Base-by-base conservation (phyloP, 2,113 vertebrate species). In the Phrynosoma blainvillii region DNA sequence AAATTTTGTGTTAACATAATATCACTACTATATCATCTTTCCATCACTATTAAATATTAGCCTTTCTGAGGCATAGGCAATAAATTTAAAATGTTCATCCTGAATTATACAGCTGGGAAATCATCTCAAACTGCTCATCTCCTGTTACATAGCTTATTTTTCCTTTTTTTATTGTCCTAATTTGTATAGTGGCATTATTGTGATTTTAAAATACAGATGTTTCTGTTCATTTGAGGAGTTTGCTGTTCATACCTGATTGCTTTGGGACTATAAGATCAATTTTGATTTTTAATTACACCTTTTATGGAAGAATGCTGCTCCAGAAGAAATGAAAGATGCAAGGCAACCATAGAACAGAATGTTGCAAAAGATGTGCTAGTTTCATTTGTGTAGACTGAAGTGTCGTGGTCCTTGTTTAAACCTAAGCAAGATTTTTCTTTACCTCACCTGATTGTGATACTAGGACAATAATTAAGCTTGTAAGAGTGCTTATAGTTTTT, bases 151-250 rank as follows among this genome's bases (percentile, higher is more conserved):
- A 40, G n/a, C 40, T 86, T 40, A 36, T 78, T 86, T 47, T 32
- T 68, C 23, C 59, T 27, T 78, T 86, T 62, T 86, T 40, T 78
- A 78, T 79, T 86, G 10, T 78, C 74, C 74, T 77, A 65, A 85
- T 85, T 85, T 70, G 36, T 65, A 52, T n/a, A 78, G 30, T 78
- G 62, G 25, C n/a, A 85, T 20, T 79, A 5, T 66, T 86, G 27
- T 78, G 25, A 32, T 86, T 68, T 86, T 86, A 32, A 86, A 79
- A 68, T 86, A 86, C 75, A 68, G 27, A 54, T 78, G 36, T 68
- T 47, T 78, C 59, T 78, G 18, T 68, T 86, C 12, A 25, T 13
- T 66, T 79, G 27, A 68, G 42, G 27, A 85, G 18, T 65, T 18
- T 79, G 59, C 62, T 47, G 59, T 86, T 68, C 27, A 78, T 68